Percentiles rank a stretch among this genome's conserved stretches.
Conservation (phyloP, 2,888 invertebrate species). For the Scaptodrosophila latifasciaeformis region DNA sequence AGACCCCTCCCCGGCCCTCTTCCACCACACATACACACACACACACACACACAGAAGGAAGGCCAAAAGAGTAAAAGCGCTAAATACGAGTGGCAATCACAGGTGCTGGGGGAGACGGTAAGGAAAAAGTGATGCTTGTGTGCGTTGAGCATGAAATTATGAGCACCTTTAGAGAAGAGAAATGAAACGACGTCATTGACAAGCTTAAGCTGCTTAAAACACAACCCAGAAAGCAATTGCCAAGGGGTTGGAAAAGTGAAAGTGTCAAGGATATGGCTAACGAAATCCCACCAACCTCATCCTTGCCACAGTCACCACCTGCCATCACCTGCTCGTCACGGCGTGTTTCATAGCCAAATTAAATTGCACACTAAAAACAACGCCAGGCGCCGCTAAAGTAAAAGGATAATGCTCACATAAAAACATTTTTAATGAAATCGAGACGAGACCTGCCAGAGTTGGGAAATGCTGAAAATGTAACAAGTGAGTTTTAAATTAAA, state of each 20-base stretch:
- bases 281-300: no score
- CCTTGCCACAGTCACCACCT: no score
- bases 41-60: slow-evolving; percentile 14
- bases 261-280: slow-evolving; percentile 63
- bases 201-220: slow-evolving; percentile 69
- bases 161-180: slow-evolving; percentile 48
- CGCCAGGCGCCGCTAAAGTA: slow-evolving; percentile 44
- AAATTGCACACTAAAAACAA: slow-evolving; percentile 53
- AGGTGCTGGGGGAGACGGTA: slow-evolving; percentile 12
- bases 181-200: slow-evolving; percentile 52
- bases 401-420: slow-evolving; percentile 65
- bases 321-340: no score
- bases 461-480: slow-evolving; percentile 49
- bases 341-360: slow-evolving; percentile 59
- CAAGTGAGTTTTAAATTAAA: slow-evolving; percentile 64
- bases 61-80: slow-evolving; percentile 26
- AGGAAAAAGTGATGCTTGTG: slow-evolving; percentile 32
- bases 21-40: no score
- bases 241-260: slow-evolving; percentile 52
- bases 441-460: slow-evolving; percentile 35
- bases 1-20: no score
- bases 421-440: slow-evolving; percentile 70
- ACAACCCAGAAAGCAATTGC: slow-evolving; percentile 37
- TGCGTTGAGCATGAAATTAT: slow-evolving; percentile 62
- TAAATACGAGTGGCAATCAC: slow-evolving; percentile 31